phyloP scores from a whole-genome alignment of 2,113 vertebrate genomes.

The Burhinus bistriatus region DNA sequence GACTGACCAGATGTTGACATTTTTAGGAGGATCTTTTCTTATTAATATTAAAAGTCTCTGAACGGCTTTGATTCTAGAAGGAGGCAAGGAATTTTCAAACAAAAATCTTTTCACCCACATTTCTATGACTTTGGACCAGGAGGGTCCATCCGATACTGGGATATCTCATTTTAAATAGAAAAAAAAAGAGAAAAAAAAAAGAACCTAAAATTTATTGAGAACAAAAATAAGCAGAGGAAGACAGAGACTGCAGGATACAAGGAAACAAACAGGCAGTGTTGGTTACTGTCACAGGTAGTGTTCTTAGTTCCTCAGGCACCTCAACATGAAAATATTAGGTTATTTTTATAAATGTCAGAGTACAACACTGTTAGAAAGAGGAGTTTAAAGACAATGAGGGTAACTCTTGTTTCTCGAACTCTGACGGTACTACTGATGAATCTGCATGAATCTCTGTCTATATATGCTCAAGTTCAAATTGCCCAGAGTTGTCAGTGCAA shows the following conservation, averaged over 20 bases:
- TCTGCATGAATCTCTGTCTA: not conserved
- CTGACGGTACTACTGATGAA: not conserved
- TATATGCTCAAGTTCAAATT: not conserved
- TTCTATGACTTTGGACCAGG: not conserved
- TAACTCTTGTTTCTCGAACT: not conserved
- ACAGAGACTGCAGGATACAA: not conserved
- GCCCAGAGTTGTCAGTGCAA: not conserved
- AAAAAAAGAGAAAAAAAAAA: not conserved
- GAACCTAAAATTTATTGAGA: not conserved
- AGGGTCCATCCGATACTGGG: not conserved
- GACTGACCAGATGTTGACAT: not conserved
- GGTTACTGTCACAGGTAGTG: not conserved
- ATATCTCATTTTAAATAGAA: not conserved
- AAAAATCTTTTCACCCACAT: not conserved
- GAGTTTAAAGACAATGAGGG: not conserved
- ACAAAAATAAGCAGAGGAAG: not conserved
- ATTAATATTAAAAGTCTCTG: not conserved
- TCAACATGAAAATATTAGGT: not conserved
- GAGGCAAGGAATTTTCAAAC: not conserved
- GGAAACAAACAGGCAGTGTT: not conserved
- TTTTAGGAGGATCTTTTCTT: not conserved
- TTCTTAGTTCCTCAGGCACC: not conserved
- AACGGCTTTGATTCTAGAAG: not conserved
- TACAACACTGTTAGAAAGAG: not conserved
- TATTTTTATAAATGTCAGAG: not conserved